Base-by-base conservation (phyloP, 2,113 vertebrate genomes). In the Petroica traversi region DNA sequence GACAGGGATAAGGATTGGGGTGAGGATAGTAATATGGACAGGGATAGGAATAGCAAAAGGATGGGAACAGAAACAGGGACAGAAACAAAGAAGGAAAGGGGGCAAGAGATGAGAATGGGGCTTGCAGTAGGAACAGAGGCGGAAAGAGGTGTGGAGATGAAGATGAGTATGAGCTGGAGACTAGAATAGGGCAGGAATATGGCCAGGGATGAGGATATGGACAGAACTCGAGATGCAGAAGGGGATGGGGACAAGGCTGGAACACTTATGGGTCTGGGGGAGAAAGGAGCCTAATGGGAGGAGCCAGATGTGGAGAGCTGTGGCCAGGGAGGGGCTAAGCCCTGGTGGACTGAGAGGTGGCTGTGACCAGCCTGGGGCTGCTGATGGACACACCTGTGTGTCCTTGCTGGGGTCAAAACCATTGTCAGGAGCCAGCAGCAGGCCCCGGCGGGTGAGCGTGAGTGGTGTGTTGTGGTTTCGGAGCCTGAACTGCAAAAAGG, bases 371-470 rank as follows among this genome's bases (percentile, higher is more conserved):
- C 31, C 17, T 25, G 5, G 14, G 23, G 16, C 58, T 2, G 3
- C 49, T 59, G 25, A 9, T 34, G 22, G n/a, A n/a, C 96, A 73
- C 73, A 98, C 98, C 97, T 98, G 98, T 9, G 4, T 76, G 63
- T 92, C 92, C 23, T 95, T 92, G 66, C 95, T 97, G 78, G 15
- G 74, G 18, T 61, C 12, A 25, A 98, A 98, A 46, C 98, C 98
- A 2, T 73, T 8, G 5, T 73, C 52, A 41, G 98, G 98, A 0
- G 94, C 97, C 58, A 79, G 57, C 59, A 98, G 93, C 34, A 94
- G 55, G 18, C 98, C 98, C 11, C 24, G 54, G 14, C 3, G 34
- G 43, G 93, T 96, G 40, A 98, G 96, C 2, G 11, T 88, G 51
- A 98, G 97, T 2, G 96, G 92, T 4, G 96, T 95, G 33, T 94